Evolutionary conservation across 2,888 invertebrate genomes (phyloP).

Genomic region (Rotaria socialis): DNA sequence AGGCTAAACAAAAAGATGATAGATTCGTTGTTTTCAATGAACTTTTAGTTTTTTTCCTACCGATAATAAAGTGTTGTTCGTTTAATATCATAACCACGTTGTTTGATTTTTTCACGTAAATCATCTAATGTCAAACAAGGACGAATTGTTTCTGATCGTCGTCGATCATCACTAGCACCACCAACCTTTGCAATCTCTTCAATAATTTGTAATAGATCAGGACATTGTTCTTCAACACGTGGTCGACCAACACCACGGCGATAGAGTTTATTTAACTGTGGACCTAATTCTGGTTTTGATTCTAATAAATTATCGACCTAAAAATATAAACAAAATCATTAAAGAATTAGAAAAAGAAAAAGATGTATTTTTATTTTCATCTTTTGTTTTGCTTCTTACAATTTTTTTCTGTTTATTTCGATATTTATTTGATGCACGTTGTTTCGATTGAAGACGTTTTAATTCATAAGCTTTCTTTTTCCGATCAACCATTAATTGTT

Average conservation of each 20-base stretch:
- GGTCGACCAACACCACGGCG: slow-evolving; percentile 25
- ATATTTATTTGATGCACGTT: slow-evolving; percentile 35
- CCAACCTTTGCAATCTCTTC: slow-evolving; percentile 36
- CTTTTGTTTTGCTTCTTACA: background rate
- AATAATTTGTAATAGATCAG: slow-evolving; percentile 24
- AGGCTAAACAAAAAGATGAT: background rate
- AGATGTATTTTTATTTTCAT: too few species aligned
- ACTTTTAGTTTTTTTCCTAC: background rate
- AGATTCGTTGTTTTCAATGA: background rate
- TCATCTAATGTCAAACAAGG: slow-evolving; percentile 35
- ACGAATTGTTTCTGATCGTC: slow-evolving; percentile 25
- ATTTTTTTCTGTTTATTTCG: slow-evolving; percentile 28
- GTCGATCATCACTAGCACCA: slow-evolving; percentile 28
- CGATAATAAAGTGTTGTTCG: slow-evolving; percentile 36
- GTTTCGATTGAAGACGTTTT: slow-evolving; percentile 34
- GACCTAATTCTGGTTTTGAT: background rate
- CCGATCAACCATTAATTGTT: background rate
- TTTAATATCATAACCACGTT: slow-evolving; percentile 36
- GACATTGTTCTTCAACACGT: slow-evolving; percentile 33
- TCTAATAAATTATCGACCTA: slow-evolving; percentile 21
- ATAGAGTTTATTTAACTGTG: background rate
- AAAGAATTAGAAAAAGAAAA: background rate
- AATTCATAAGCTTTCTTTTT: slow-evolving; percentile 22
- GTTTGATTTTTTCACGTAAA: slow-evolving; percentile 27
- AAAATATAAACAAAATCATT: background rate